Evolutionary conservation across 92 coral and sea anemone genomes (phyloP), one percentile per base, ranked within the genome.

Genomic region (Galaxea fascicularis): DNA sequence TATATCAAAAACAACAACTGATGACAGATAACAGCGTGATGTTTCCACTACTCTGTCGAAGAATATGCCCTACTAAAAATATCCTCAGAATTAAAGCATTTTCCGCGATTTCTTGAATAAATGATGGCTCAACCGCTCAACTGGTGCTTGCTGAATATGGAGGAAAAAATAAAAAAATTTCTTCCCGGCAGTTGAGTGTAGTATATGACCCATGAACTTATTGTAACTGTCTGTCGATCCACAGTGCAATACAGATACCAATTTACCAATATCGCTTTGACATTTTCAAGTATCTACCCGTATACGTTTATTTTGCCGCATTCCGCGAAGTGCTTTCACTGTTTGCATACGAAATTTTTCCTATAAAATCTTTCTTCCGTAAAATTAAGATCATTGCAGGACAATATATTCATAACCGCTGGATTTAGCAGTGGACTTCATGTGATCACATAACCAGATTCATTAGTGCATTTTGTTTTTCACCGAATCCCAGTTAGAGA

Each of bases 11-110:
- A 79, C 84, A 79, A 66, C 86, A 70, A 26, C 71, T 16, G 78
- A n/a, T 71, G 86, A 82, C 68, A 82, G 86, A 35, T 69, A 59
- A 54, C 86, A 82, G 78, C 86, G 7, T 70, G 86, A 14, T 41
- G 51, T 54, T 70, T 57, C 66, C 85, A 51, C 85, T 51, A 44
- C 85, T 28, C 76, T 51, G 30, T 12, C 41, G 26, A 21, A 72
- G 70, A 82, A 81, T n/a, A 71, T 69, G 57, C 49, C 44, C 85
- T 44, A 21, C 26, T 21, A 35, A 22, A 53, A 12, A 47, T 30
- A 51, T 69, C 17, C 16, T 11, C 59, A 12, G 18, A 28, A 39
- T 15, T 17, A n/a, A 20, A 17, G 25, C 29, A 44, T n/a, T 4
- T 45, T 17, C 25, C 52, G 17, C 7, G n/a, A 9, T 17, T 22